Evolutionary conservation across 2,888 invertebrate species (phyloP), one percentile per base, ranked within the genome.

Genomic region (Dione juno): DNA sequence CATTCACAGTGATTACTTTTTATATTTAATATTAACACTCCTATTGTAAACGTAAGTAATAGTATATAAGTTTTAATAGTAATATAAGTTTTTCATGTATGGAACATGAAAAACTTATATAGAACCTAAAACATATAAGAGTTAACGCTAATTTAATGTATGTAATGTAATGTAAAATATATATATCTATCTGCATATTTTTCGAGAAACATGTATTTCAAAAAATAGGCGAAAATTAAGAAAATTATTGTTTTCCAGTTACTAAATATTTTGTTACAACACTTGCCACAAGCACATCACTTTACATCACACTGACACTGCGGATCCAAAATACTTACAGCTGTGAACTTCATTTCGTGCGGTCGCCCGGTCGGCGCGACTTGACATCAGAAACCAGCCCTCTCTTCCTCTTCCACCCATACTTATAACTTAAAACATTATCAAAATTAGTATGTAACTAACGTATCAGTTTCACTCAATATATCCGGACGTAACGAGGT

Each of bases 351-450:
- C 92, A 92, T 92, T 79, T 71, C 75, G 81, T 84, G 79, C 89
- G 79, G 89, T 86, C 88, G 85, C 82, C 88, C 84, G 82, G 78
- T 80, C 85, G 83, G 82, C 84, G 84, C 86, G 81, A 86, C 83
- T 75, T 80, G 80, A 79, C 78, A 79, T 82, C 77, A 77, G 77
- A 82, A 84, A 90, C 86, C 85, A 86, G 81, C 81, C 80, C 75
- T 85, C 78, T 80, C 81, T 75, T 72, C 75, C 77, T 76, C 77
- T 69, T 72, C 76, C 83, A 89, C 91, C 85, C 79, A 88, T 92
- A 92, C 89, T 92, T 92, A 92, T 92, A 92, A 92, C 90, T 83
- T 92, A 86, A 76, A 84, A 77, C 69, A 65, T 40, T 54, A 64
- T 73, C 19, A 74, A 16, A n/a, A 91, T 92, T 90, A 88, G 89